Percentiles rank a stretch among this genome's conserved stretches.
phyloP scores from a whole-genome alignment of 2,797 vertebrate genomes.

The Aselliscus stoliczkanus region DNA sequence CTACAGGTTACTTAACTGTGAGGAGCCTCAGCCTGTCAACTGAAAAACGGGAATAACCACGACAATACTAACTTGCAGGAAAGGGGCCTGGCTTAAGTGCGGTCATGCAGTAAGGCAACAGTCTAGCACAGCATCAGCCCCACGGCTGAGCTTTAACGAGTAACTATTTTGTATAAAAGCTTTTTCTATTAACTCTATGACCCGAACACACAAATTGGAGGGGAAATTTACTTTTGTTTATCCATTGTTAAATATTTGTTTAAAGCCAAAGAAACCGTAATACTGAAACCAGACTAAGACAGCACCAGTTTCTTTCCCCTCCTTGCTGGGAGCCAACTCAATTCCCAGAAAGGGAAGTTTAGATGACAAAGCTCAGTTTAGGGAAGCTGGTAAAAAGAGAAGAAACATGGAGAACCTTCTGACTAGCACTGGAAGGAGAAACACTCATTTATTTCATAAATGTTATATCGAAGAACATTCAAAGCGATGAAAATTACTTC shows the following conservation, averaged over 20 bases:
- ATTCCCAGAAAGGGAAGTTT: not conserved
- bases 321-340: not conserved
- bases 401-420: not conserved
- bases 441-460: not conserved
- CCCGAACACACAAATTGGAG: not conserved
- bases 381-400: no score
- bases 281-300: not conserved
- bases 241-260: not conserved
- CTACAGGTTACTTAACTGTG: not conserved
- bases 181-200: not conserved
- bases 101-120: fast-evolving
- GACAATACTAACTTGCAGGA: not conserved
- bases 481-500: not conserved
- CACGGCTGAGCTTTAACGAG: fast-evolving
- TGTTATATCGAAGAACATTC: not conserved
- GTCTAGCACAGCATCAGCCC: no score
- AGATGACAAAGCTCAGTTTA: not conserved
- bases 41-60: fast-evolving
- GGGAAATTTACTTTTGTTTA: not conserved
- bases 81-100: fast-evolving
- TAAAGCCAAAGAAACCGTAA: not conserved
- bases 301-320: not conserved
- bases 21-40: not conserved
- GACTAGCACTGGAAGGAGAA: not conserved
- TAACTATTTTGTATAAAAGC: not conserved